phyloP scores from a whole-genome alignment of 2,888 invertebrate genomes.

The Pandemis corylana region DNA sequence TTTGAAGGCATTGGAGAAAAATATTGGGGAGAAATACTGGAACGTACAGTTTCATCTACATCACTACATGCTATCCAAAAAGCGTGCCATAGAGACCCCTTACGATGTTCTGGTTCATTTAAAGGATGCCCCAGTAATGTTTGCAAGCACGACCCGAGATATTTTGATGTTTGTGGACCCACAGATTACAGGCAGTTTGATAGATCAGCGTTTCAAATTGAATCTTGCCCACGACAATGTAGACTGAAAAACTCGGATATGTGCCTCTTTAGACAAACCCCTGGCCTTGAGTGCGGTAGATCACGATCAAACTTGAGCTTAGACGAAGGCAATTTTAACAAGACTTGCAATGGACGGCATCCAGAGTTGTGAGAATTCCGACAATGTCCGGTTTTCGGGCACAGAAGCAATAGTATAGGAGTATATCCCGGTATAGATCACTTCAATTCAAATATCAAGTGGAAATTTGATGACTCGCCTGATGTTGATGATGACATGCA shows the following conservation, averaged over 20 bases:
- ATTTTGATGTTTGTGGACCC: slow-evolving; percentile 74
- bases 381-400: slow-evolving; percentile 82
- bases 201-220: slow-evolving; percentile 79
- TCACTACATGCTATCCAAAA: slow-evolving; percentile 89
- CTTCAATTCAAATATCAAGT: slow-evolving; percentile 80
- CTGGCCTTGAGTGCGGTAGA: slow-evolving; percentile 74
- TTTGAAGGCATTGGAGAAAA: slow-evolving; percentile 89
- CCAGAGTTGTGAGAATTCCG: slow-evolving; percentile 84
- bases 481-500: slow-evolving; percentile 72
- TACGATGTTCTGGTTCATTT: slow-evolving; percentile 77
- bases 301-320: slow-evolving; percentile 81
- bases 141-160: slow-evolving; percentile 79
- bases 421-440: slow-evolving; percentile 80
- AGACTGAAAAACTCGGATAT: slow-evolving; percentile 79
- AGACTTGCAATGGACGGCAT: slow-evolving; percentile 78
- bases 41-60: slow-evolving; percentile 90
- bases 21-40: slow-evolving; percentile 91
- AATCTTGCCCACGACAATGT: slow-evolving; percentile 79
- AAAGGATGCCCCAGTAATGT: slow-evolving; percentile 74
- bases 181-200: slow-evolving; percentile 77
- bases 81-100: slow-evolving; percentile 75
- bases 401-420: slow-evolving; percentile 82
- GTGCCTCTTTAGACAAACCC: slow-evolving; percentile 76
- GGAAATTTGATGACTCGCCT: slow-evolving; percentile 78
- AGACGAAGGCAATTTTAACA: slow-evolving; percentile 80